These are phyloP conservation scores for Rhorus exstirpatorius DNA, from an alignment of 2,888 invertebrate genomes.

Conservation along the genomic window DNA sequence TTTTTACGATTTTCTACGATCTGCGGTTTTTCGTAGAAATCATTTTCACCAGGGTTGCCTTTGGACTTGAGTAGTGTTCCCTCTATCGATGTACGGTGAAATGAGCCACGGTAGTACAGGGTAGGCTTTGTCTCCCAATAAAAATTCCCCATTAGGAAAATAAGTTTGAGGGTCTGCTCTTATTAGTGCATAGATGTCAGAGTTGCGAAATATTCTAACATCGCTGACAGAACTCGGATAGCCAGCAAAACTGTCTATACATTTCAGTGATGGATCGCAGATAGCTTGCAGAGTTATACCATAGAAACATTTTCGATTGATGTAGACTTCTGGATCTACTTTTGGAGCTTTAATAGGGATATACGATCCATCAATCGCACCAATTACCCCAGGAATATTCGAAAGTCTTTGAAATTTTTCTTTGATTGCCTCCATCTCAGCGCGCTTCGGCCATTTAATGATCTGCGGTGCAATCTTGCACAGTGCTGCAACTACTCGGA, in stretches of 20 bases:
- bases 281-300: slow-evolving; percentile 28
- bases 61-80: slow-evolving; percentile 60
- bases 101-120: slow-evolving; percentile 71
- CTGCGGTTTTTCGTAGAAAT: no score
- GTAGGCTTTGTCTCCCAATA: slow-evolving; percentile 75
- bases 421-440: slow-evolving; percentile 1
- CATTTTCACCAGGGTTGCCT: no score
- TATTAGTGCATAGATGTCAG: slow-evolving; percentile 64
- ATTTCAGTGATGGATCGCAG: background rate
- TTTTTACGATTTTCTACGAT: no score
- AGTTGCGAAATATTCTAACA: slow-evolving; percentile 70
- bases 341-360: slow-evolving; percentile 35
- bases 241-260: slow-evolving; percentile 24
- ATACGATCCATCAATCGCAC: slow-evolving; percentile 36
- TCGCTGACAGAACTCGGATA: slow-evolving; percentile 39
- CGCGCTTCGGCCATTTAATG: slow-evolving; percentile 9
- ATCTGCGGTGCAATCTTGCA: slow-evolving; percentile 10
- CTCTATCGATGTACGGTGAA: slow-evolving; percentile 72
- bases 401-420: background rate
- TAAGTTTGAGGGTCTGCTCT: slow-evolving; percentile 29
- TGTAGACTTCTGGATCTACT: slow-evolving; percentile 15
- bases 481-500: background rate
- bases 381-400: background rate
- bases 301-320: slow-evolving; percentile 27
- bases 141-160: slow-evolving; percentile 65